Base-by-base conservation (phyloP, 2,797 vertebrate genomes). In the Sebastes kiyomatsui region DNA sequence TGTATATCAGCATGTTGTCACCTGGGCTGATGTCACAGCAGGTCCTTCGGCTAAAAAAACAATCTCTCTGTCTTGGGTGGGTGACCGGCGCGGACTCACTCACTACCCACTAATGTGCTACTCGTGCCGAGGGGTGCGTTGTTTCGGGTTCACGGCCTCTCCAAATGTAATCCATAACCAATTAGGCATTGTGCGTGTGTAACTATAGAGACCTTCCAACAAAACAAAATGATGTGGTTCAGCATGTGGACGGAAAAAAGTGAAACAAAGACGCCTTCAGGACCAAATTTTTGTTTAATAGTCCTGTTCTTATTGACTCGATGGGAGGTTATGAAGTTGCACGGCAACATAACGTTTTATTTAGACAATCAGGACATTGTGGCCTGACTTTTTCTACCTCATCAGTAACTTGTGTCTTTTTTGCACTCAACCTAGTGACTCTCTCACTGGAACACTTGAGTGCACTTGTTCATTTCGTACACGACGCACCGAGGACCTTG, bases 1-100 rank as follows among this genome's bases (percentile, higher is more conserved):
- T 82, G 89, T 93, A 94, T 90, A 93, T 92, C 92, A 94, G 90
- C 89, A 84, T 90, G 90, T 92, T 94, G 93, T 94, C 93, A 94
- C 93, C 90, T 93, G 83, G 80, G 77, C 84, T 94, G 93, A 94
- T 93, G 90, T 94, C 93, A 93, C 91, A 82, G 87, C 78, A 62
- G 91, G 91, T 92, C 88, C 81, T 88, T 89, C 33, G 84, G 93
- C 92, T 92, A 92, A 80, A 85, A 90, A 94, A 95, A 93, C 91
- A 94, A 78, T 64, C 86, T 49, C 72, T 83, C 72, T 66, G 79
- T 79, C 74, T 73, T 83, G 72, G 73, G 83, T 67, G 64, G 87
- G 86, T 80, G 87, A 90, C 77, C 68, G 46, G 75, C 6, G 1
- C 65, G 56, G 61, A 30, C 86, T 89, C 89, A 82, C 81, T 90